phyloP scores from a whole-genome alignment of 2,888 invertebrate species.

The Apotomis betuletana region DNA sequence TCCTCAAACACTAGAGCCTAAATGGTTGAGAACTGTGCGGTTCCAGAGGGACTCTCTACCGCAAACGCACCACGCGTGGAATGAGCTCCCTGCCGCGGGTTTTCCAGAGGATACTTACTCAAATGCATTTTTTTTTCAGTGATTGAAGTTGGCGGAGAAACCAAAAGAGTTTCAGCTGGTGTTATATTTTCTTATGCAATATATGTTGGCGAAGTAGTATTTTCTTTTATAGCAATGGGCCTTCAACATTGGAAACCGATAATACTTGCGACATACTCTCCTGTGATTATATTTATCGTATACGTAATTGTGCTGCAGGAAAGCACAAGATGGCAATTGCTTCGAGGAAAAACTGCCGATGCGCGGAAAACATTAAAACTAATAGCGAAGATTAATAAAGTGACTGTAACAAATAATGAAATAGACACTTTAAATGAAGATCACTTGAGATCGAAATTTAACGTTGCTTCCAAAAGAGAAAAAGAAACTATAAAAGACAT shows the following conservation, averaged over 20 bases:
- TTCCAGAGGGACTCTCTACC: too few species aligned
- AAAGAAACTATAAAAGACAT: slow-evolving; percentile 65
- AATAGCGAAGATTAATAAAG: slow-evolving; percentile 61
- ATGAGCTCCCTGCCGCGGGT: too few species aligned
- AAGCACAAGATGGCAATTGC: slow-evolving; percentile 70
- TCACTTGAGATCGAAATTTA: slow-evolving; percentile 60
- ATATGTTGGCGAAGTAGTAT: slow-evolving; percentile 67
- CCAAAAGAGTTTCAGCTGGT: slow-evolving; percentile 67
- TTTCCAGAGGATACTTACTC: too few species aligned
- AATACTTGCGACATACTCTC: slow-evolving; percentile 61
- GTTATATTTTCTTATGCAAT: slow-evolving; percentile 69
- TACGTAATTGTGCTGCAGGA: slow-evolving; percentile 63
- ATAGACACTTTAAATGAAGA: slow-evolving; percentile 59
- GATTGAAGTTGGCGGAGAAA: slow-evolving; percentile 70
- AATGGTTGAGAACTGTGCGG: too few species aligned
- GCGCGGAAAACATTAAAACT: slow-evolving; percentile 62
- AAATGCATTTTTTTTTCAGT: slow-evolving; percentile 57
- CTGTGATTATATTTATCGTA: slow-evolving; percentile 59
- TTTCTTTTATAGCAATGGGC: slow-evolving; percentile 66
- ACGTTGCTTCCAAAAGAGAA: slow-evolving; percentile 62
- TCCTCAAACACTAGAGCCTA: too few species aligned
- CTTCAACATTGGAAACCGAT: slow-evolving; percentile 68
- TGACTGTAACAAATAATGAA: slow-evolving; percentile 57
- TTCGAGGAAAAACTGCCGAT: slow-evolving; percentile 61
- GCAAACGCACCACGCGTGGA: too few species aligned